A percentile compares a stretch with the other conserved stretches of the same genome.
phyloP scores from a whole-genome alignment of 2,797 vertebrate genomes.

The Crypturellus tataupa region DNA sequence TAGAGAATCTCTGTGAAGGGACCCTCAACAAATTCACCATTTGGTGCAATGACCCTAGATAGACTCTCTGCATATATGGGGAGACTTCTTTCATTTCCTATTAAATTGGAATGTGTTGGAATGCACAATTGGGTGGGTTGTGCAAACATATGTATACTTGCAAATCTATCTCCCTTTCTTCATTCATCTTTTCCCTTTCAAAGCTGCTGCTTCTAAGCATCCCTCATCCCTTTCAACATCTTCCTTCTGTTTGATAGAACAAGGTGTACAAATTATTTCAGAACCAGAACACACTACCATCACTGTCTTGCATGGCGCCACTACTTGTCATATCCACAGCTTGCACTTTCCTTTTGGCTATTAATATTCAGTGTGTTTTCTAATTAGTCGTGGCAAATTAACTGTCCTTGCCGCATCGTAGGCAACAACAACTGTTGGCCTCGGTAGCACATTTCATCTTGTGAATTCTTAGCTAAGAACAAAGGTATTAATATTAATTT shows the following conservation, averaged over 20 bases:
- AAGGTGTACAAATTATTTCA: not conserved
- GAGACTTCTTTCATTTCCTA: not conserved
- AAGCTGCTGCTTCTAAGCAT: not conserved
- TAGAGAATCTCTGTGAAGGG: not conserved
- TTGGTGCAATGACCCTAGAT: not conserved
- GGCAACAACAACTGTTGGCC: conserved; percentile 74
- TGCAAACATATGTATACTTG: not conserved
- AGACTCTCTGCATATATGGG: not conserved
- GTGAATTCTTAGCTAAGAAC: conserved; percentile 51
- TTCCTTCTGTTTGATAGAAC: not conserved
- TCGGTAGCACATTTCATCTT: conserved; percentile 49
- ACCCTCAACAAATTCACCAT: not conserved
- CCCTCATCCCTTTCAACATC: not conserved
- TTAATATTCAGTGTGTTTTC: conserved; percentile 80
- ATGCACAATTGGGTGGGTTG: not conserved
- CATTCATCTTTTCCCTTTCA: not conserved
- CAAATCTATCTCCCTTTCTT: not conserved
- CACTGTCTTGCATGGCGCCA: conserved; percentile 46
- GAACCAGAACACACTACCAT: not conserved
- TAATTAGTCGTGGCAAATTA: conserved; percentile 84
- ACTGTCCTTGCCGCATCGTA: conserved; percentile 66
- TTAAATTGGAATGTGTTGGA: not conserved
- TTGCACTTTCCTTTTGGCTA: conserved; percentile 77
- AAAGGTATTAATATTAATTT: conserved; percentile 44
- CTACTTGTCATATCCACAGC: conserved; percentile 53